Evolutionary conservation across 2,797 vertebrate species (phyloP).

Genomic region (Danio aesculapii): DNA sequence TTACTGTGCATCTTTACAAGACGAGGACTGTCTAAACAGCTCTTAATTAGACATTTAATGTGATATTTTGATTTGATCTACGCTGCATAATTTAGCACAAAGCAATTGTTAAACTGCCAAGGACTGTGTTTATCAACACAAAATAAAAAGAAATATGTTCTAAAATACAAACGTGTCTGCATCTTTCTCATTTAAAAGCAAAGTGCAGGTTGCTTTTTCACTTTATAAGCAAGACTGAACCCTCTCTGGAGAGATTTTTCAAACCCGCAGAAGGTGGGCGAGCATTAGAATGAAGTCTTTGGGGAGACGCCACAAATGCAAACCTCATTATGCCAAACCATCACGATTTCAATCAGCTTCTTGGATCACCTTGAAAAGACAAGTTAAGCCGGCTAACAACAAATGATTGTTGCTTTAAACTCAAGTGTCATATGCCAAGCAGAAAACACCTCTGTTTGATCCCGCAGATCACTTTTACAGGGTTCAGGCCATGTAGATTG

Average conservation of each 20-base stretch:
- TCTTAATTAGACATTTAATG: constrained; percentile 44
- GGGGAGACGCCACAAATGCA: constrained; percentile 37
- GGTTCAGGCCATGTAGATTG: constrained; percentile 11
- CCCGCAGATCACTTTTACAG: constrained; percentile 13
- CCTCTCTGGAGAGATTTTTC: constrained; percentile 10
- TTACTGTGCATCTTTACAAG: neutral
- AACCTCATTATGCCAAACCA: constrained; percentile 54
- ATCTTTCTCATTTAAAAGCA: constrained; percentile 7
- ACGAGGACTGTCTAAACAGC: neutral
- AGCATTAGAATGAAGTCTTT: constrained; percentile 22
- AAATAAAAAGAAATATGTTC: neutral
- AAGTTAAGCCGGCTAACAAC: constrained; percentile 30
- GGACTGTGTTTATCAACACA: neutral
- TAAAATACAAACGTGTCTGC: neutral
- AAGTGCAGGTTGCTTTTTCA: constrained; percentile 19
- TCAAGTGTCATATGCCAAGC: constrained; percentile 16
- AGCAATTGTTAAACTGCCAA: constrained; percentile 11
- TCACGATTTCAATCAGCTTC: constrained; percentile 44
- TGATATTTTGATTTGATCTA: constrained; percentile 33
- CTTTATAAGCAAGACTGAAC: constrained; percentile 16
- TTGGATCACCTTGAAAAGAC: constrained; percentile 58
- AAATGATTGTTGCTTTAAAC: constrained; percentile 19
- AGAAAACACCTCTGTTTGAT: constrained; percentile 8
- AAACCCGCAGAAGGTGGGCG: constrained; percentile 11
- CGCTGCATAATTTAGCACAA: constrained; percentile 42